phyloP scores from a whole-genome alignment of 2,113 vertebrate species.

The Xiphophorus hellerii region DNA sequence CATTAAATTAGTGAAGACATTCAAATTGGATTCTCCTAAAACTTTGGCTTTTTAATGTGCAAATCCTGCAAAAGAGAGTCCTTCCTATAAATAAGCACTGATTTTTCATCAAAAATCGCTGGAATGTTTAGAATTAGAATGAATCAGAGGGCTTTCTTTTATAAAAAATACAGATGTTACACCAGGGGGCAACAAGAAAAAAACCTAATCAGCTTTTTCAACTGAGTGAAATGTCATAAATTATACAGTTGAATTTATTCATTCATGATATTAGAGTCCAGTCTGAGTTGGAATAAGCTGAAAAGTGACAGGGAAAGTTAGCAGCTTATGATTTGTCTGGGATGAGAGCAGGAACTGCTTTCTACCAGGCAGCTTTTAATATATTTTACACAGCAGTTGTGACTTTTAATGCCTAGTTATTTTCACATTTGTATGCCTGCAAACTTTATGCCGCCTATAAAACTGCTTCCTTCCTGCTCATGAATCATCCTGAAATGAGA shows the following conservation, averaged over 20 bases:
- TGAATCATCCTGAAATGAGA: conserved; percentile 8
- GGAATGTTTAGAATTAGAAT: not conserved
- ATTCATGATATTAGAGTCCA: not conserved
- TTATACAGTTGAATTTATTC: not conserved
- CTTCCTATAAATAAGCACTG: too few species aligned
- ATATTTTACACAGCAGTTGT: conserved; percentile 14
- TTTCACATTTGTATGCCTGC: conserved; percentile 32
- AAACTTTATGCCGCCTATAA: conserved; percentile 28
- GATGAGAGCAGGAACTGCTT: not conserved
- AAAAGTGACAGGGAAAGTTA: not conserved
- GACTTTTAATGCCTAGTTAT: conserved; percentile 31
- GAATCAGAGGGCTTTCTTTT: not conserved
- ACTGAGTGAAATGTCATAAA: not conserved
- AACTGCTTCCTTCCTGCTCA: conserved; percentile 1
- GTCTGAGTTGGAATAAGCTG: not conserved
- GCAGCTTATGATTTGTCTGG: conserved; percentile 4
- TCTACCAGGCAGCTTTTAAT: conserved; percentile 6
- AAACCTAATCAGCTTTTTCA: not conserved
- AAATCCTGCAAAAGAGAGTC: too few species aligned
- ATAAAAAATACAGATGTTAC: not conserved
- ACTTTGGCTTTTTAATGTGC: too few species aligned
- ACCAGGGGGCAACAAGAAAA: not conserved
- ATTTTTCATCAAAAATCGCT: too few species aligned
- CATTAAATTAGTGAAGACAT: too few species aligned
- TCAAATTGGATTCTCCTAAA: too few species aligned